A percentile compares a stretch with the other conserved stretches of the same genome.
phyloP scores from a whole-genome alignment of 1,140 invertebrate genomes.

The Choristoneura fumiferana region DNA sequence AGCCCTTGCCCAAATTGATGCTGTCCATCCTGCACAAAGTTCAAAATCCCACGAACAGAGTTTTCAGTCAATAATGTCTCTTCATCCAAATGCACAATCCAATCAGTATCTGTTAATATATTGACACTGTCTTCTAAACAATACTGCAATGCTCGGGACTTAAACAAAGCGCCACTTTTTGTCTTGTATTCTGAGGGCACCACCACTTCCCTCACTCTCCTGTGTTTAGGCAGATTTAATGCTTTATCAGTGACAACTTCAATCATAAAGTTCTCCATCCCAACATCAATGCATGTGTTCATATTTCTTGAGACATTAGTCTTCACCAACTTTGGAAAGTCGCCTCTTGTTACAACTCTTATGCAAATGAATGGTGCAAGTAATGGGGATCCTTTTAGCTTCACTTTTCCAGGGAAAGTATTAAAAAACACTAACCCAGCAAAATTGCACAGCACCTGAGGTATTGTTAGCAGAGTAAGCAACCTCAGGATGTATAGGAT shows the following conservation, averaged over 20 bases:
- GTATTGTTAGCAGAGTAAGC: slow-evolving; percentile 91
- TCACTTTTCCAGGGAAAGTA: slow-evolving; percentile 95
- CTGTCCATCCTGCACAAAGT: slow-evolving; percentile 96
- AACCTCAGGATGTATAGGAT: slow-evolving; percentile 89
- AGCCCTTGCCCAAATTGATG: slow-evolving; percentile 98
- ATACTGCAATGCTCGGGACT: slow-evolving; percentile 97
- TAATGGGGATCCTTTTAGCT: slow-evolving; percentile 92
- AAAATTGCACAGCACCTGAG: slow-evolving; percentile 95
- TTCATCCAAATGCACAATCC: slow-evolving; percentile 99
- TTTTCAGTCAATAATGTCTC: slow-evolving; percentile 97
- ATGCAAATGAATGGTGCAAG: slow-evolving; percentile 97
- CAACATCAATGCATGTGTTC: slow-evolving; percentile 92
- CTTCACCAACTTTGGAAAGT: slow-evolving; percentile 95
- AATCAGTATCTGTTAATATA: slow-evolving; percentile 92
- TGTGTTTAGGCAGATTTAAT: slow-evolving; percentile 85
- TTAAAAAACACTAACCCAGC: slow-evolving; percentile 95
- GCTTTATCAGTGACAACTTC: slow-evolving; percentile 98
- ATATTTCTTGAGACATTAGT: slow-evolving; percentile 94
- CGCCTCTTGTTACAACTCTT: slow-evolving; percentile 95
- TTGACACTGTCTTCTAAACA: slow-evolving; percentile 96
- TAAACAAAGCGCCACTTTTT: slow-evolving; percentile 94
- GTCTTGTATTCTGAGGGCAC: slow-evolving; percentile 93
- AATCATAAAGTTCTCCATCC: slow-evolving; percentile 97
- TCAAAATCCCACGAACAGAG: slow-evolving; percentile 93
- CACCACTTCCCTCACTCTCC: slow-evolving; percentile 89